Evolutionary conservation across 2,113 vertebrate species (phyloP).

Genomic region (Oncorhynchus gorbuscha): DNA sequence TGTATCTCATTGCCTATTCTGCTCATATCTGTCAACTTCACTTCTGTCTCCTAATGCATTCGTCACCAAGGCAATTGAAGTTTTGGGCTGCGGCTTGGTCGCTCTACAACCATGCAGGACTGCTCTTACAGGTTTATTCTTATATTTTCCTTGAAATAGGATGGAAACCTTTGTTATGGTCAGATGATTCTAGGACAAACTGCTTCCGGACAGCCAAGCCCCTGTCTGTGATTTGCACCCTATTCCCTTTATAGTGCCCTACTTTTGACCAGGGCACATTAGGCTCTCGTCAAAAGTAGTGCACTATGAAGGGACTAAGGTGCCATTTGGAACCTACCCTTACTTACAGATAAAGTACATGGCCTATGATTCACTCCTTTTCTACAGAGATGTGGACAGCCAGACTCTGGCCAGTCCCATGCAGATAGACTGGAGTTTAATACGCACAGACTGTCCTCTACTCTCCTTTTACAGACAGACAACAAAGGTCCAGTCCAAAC

Average conservation of each 20-base stretch:
- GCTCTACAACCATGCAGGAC: neutral
- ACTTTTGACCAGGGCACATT: too few relatives aligned
- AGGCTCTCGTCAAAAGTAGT: too few relatives aligned
- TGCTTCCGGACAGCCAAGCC: too few relatives aligned
- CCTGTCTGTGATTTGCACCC: too few relatives aligned
- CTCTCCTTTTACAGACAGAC: constrained; percentile 5
- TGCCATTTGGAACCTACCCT: too few relatives aligned
- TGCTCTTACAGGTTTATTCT: too few relatives aligned
- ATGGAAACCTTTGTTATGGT: too few relatives aligned
- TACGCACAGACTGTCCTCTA: neutral
- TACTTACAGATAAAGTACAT: neutral
- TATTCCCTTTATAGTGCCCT: too few relatives aligned
- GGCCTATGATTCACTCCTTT: neutral
- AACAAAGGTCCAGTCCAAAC: constrained; percentile 1
- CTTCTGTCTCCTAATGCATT: neutral
- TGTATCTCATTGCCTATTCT: neutral
- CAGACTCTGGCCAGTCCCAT: neutral
- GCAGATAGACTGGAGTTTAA: neutral
- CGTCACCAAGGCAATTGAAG: neutral
- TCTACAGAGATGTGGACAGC: neutral
- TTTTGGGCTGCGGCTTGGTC: neutral
- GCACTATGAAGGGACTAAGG: too few relatives aligned
- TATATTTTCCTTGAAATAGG: too few relatives aligned
- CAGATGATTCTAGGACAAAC: too few relatives aligned
- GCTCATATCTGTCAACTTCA: neutral